Evolutionary conservation across 2,888 invertebrate genomes (phyloP), one percentile per base, ranked within the genome.

Genomic region (Ophraella communa): DNA sequence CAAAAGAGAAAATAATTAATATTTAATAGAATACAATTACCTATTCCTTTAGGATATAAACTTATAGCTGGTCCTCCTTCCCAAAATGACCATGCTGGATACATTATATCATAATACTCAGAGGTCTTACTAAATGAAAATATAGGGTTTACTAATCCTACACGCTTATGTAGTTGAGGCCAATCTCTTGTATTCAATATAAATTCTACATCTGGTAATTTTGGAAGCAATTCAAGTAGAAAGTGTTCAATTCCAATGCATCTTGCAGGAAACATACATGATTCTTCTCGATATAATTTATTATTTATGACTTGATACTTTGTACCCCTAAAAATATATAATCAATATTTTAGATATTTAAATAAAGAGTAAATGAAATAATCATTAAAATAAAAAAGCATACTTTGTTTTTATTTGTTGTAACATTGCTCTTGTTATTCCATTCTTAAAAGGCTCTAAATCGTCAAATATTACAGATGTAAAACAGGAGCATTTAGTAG

Each of bases 11-110:
- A 30, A 10, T 33, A 49, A 11, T 5, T 42, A 24, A 18, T 44
- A 24, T 14, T 7, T 14, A 14, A n/a, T 18, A 30, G 45, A 2
- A 61, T 30, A 35, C 39, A 2, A 51, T 71, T 73, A 80, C 82
- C 83, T 68, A 98, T 88, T 18, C 98, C 98, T 58, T 89, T 91
- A 0, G 98, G 98, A 83, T 97, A 96, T 8, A 96, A 83, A 35
- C 91, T 89, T 73, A 98, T 97, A 0, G 98, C 97, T 11, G 98
- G 98, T 0, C 98, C 98, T 23, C 98, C 98, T 83, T 95, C 95
- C 96, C 97, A 96, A 82, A 98, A 98, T 42, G 95, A 91, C 98
- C 98, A 98, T 0, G 97, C 94, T 1, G 98, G 98, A 80, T 93
- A 94, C 89, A 93, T 93, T 66, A 98, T 95, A 79, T 98, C 98